Base-by-base conservation (phyloP, 2,797 vertebrate genomes). In the Distichodus sexfasciatus region DNA sequence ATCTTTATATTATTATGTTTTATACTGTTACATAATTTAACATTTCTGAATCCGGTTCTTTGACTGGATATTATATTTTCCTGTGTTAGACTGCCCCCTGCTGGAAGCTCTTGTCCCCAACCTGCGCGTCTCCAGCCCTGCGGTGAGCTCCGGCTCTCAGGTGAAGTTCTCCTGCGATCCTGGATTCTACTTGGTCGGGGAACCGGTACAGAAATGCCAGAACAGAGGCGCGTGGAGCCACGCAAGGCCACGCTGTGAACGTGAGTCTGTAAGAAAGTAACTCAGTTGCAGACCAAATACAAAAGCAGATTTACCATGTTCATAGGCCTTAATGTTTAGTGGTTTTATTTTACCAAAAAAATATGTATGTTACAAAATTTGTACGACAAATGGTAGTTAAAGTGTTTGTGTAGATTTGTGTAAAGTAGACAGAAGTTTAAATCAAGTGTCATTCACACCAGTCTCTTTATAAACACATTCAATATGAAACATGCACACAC, bases 141-240 rank as follows among this genome's bases (percentile, higher is more conserved):
- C 93, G 64, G 75, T 93, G 72, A 96, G 88, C 51, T 94, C 97
- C 0, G 95, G 95, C 10, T 92, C 95, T 63, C 94, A 92, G 85
- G 90, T 96, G 69, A 93, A 87, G 79, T 91, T 98, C 66, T 96
- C 90, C 68, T 99, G 97, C 76, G 94, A 97, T 74, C 94, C 94
- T 0, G 94, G 97, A 65, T 99, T 94, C 88, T 95, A 98, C 86
- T 92, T 99, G 86, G 88, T 95, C 29, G 97, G 97, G 71, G 94
- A 96, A 80, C 92, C 94, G 2, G 86, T 95, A 81, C 92, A 95
- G 3, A 87, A 89, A 62, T 99, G 97, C 72, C 93, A 94, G 76
- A 98, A 98, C 76, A 90, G 88, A 83, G 97, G 96, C 83, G 90
- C 94, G 71, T 99, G 97, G 97, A 95, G 92, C 53, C 93, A 94